Evolutionary conservation across 1,140 invertebrate species (phyloP), one percentile per base, ranked within the genome.

Genomic region (Euura lappo): DNA sequence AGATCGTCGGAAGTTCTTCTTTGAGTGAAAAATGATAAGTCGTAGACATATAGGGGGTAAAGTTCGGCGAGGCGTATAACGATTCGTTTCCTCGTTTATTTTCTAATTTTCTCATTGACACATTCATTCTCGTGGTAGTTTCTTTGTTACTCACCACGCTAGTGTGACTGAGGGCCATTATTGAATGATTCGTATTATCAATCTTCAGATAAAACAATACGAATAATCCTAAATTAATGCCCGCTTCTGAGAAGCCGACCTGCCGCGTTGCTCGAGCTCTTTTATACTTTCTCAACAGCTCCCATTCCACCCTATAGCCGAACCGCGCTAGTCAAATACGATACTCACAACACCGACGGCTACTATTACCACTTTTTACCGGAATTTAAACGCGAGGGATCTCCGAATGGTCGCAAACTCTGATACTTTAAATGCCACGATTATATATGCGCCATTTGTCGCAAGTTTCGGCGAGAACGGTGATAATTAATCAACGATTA

Each of bases 161-260:
- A 71, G 87, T 88, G 77, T 89, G 88, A 83, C 89, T 89, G 79
- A 89, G 85, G 79, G 89, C 85, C 88, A 89, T 89, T 74, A 73
- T 81, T 70, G 75, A 74, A 77, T 79, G 72, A 77, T 76, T 78
- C 68, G 75, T 78, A 76, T 79, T 75, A 75, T 79, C 77, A 76
- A 75, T 76, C 76, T 45, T 68, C 69, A 45, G 65, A 77, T 28
- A 72, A 71, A 83, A 81, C 76, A 79, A 81, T 77, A 76, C 68
- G 72, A 79, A 77, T 66, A 76, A 80, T 78, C 68, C 76, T 70
- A 69, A 71, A 74, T 74, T 70, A 73, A 71, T 73, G 73, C 67
- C 70, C 74, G 75, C 75, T 71, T 77, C 75, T 72, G 71, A 72
- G 78, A 74, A 78, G 74, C 79, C 77, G 76, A 78, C 76, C 77